Evolutionary conservation across 2,888 invertebrate genomes (phyloP), one percentile per base, ranked within the genome.

Genomic region (Acrobasis consociella): DNA sequence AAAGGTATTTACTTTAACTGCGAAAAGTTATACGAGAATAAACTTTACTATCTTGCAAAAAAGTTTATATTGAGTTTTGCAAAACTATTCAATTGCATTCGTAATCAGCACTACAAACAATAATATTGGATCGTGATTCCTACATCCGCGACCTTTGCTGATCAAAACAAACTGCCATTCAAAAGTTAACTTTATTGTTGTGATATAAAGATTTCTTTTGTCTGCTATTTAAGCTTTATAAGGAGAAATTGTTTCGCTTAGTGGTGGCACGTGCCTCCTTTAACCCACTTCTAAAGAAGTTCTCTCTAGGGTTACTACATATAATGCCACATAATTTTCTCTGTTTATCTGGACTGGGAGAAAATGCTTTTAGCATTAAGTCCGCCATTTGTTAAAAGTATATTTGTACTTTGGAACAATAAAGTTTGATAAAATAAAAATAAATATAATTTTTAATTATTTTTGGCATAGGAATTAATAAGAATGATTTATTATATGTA

Each of bases 31-130:
- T n/a, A 7, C n/a, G 7, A 46, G 1, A 46, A 7, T n/a, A 2
- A 46, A 11, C 11, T 46, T 46, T 46, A 46, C n/a, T 2, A 46
- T 13, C 5, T 46, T 11, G 46, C 7, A n/a, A 46, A n/a, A 46
- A 13, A 46, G 46, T 46, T 46, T 13, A 2, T 13, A 46, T 46
- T 46, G 46, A 46, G n/a, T 46, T 46, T 46, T n/a, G 46, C 5
- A 46, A 42, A 46, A 13, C 46, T 13, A 38, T 31, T 15, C 38
- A 53, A 53, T 53, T 37, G n/a, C 53, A 58, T 46, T 42, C 9
- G 80, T 82, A 83, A 88, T 84, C 84, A 83, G 81, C 81, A 83
- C 79, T 74, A 80, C 81, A 82, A 87, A 88, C 85, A 85, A 84
- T 76, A 81, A 82, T 81, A 81, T 81, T 76, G 72, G 76, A 83